These are phyloP conservation scores for Oceanodroma tethys DNA, from an alignment of 2,113 vertebrate genomes.

Conservation along the genomic window DNA sequence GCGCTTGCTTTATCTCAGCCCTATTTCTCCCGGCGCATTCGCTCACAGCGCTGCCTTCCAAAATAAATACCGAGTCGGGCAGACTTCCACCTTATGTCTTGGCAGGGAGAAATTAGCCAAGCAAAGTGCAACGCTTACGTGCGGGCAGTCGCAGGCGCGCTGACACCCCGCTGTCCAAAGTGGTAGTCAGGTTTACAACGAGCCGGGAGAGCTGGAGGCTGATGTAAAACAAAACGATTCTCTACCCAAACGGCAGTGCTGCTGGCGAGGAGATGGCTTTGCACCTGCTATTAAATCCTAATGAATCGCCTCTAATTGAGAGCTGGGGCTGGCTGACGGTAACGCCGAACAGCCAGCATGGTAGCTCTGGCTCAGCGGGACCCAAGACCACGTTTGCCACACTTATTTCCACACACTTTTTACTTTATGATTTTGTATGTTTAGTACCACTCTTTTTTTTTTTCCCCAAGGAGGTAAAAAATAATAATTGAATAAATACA, in stretches of 20 bases:
- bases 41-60: not conserved
- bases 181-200: not conserved
- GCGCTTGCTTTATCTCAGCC: not conserved
- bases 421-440: not conserved
- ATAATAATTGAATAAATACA: not conserved
- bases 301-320: not conserved
- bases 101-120: slow-evolving; percentile 31
- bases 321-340: not conserved
- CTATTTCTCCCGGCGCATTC: not conserved
- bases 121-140: not conserved
- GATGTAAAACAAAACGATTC: not conserved
- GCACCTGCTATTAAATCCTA: slow-evolving; percentile 64
- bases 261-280: not conserved
- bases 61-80: not conserved
- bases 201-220: not conserved
- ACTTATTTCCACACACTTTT: not conserved
- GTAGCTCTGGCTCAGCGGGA: not conserved
- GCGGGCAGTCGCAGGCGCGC: not conserved
- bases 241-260: not conserved
- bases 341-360: not conserved
- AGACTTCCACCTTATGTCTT: slow-evolving; percentile 18
- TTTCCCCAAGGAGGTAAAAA: not conserved
- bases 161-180: not conserved
- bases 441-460: not conserved
- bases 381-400: not conserved